phyloP scores from a whole-genome alignment of 2,113 vertebrate species.

The Zapornia atra region DNA sequence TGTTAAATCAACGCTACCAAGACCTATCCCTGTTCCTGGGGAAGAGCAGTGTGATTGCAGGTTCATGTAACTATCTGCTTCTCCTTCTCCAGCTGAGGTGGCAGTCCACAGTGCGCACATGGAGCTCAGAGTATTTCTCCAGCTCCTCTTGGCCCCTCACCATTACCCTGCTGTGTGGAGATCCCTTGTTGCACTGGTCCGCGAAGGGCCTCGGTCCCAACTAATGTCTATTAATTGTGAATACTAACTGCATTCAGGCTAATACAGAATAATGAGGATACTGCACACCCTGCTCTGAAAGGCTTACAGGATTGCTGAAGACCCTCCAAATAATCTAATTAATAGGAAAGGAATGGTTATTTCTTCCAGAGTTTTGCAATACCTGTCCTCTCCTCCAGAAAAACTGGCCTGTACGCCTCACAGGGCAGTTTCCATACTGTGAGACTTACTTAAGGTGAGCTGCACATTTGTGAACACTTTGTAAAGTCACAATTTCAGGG shows the following conservation, averaged over 20 bases:
- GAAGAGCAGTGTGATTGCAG: background rate
- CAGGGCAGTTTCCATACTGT: background rate
- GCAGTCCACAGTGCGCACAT: background rate
- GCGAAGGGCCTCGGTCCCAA: background rate
- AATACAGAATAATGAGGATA: background rate
- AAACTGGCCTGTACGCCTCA: background rate
- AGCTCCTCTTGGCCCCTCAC: background rate
- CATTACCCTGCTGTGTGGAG: background rate
- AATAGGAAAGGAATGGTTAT: background rate
- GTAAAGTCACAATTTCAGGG: background rate
- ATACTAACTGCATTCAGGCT: background rate
- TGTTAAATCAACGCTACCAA: background rate
- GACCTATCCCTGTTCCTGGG: background rate
- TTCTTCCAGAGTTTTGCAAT: background rate
- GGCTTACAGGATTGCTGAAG: background rate
- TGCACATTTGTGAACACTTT: background rate
- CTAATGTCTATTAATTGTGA: background rate
- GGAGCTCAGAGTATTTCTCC: background rate
- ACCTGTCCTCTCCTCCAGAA: background rate
- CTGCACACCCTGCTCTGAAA: background rate
- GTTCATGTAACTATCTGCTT: fast-evolving
- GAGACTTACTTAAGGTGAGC: background rate
- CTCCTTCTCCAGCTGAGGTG: background rate
- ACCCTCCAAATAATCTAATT: background rate
- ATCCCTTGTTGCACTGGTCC: background rate